Percentiles rank a stretch among this genome's conserved stretches.
Evolutionary conservation across 1,140 invertebrate species (phyloP).

Genomic region (Amphibalanus amphitrite): DNA sequence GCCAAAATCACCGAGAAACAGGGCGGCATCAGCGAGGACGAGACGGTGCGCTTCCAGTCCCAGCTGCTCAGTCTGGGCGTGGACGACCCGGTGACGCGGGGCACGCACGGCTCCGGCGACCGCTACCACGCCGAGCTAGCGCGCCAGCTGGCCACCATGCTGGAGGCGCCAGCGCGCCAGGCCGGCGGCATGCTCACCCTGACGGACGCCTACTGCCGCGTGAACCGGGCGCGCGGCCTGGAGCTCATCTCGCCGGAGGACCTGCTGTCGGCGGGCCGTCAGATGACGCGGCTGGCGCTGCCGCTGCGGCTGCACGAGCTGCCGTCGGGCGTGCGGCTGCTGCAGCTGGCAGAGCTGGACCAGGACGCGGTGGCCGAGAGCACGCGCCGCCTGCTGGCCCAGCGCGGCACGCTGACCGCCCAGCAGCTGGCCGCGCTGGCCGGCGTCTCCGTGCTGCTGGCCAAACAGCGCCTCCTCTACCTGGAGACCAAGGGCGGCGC

Average conservation of each 20-base stretch:
- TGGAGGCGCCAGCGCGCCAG: conserved; percentile 68
- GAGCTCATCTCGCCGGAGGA: conserved; percentile 88
- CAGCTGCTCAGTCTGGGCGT: conserved; percentile 92
- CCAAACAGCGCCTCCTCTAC: conserved; percentile 64
- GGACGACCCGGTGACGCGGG: conserved; percentile 77
- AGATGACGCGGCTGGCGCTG: conserved; percentile 37
- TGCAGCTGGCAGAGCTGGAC: conserved; percentile 58
- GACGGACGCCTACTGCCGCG: conserved; percentile 88
- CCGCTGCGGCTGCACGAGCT: conserved; percentile 58
- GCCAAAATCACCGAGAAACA: conserved; percentile 85
- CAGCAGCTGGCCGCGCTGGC: conserved; percentile 64
- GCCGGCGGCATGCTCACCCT: conserved; percentile 90
- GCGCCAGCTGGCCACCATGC: conserved; percentile 61
- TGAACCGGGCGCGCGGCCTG: conserved; percentile 75
- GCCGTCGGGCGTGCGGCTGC: conserved; percentile 75
- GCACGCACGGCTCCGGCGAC: conserved; percentile 54
- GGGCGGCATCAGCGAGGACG: conserved; percentile 92
- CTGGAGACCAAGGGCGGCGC: conserved; percentile 63
- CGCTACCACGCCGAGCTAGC: conserved; percentile 76
- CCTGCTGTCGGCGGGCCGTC: conserved; percentile 70
- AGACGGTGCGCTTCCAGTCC: conserved; percentile 88
- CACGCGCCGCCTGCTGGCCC: conserved; percentile 10
- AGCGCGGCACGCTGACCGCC: conserved; percentile 52
- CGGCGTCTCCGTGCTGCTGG: conserved; percentile 70
- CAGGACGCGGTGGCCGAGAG: conserved; percentile 39